These are phyloP conservation scores for Paratilapia polleni DNA, from an alignment of 2,113 vertebrate species.

Conservation along the genomic window DNA sequence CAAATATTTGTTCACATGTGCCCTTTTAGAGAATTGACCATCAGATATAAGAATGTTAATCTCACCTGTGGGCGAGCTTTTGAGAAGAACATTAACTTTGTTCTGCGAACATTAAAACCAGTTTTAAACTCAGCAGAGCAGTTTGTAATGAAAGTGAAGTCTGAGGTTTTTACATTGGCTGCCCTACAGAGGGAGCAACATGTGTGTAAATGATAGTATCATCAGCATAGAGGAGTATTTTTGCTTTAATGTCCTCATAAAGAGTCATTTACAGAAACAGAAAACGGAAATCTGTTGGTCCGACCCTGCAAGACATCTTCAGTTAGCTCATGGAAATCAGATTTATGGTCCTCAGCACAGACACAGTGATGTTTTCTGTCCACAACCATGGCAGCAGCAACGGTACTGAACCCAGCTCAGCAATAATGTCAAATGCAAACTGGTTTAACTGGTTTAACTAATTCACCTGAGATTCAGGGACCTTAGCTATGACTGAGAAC, in stretches of 20 bases:
- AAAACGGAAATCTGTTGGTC: not conserved
- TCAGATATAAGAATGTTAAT: too few species aligned
- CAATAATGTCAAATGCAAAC: fast-evolving
- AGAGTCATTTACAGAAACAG: not conserved
- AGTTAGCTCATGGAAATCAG: not conserved
- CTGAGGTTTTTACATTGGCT: not conserved
- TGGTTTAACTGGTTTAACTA: not conserved
- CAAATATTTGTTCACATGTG: too few species aligned
- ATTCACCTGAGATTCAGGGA: not conserved
- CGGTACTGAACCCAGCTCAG: not conserved
- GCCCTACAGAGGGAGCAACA: not conserved
- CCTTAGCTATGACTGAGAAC: too few species aligned
- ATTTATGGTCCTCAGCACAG: not conserved
- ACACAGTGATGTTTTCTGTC: too few species aligned
- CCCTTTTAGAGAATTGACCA: too few species aligned
- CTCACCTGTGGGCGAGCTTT: too few species aligned
- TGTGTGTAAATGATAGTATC: not conserved
- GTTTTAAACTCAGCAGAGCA: too few species aligned
- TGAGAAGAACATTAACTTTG: too few species aligned
- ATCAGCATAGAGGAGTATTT: not conserved
- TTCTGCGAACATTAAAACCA: too few species aligned
- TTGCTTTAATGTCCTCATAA: not conserved
- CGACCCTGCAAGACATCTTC: too few species aligned
- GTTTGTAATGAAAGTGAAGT: too few species aligned
- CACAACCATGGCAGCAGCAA: not conserved